Evolutionary conservation across 2,888 invertebrate species (phyloP), one percentile per base, ranked within the genome.

Genomic region (Drosophila dives): DNA sequence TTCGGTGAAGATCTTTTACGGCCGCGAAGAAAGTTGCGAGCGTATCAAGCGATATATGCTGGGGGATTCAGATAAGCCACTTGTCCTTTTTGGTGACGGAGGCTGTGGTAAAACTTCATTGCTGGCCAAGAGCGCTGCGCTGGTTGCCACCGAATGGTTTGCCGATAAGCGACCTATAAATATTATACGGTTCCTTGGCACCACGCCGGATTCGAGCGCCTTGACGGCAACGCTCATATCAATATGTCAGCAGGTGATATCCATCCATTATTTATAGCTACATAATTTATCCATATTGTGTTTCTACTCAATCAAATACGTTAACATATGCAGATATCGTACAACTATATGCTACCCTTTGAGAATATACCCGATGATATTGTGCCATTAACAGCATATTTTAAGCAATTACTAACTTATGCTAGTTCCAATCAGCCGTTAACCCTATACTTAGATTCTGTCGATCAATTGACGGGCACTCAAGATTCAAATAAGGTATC

Each of bases 71-170:
- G 97, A 97, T 90, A 97, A 98, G 91, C 98, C 99, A 1, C 94
- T 99, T 69, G 97, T 99, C 26, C 94, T 99, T 64, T 98, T 98
- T 92, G 99, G 99, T 40, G 98, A 98, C 94, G 95, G 99, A 90
- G 99, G 99, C 49, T 99, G 99, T 91, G 99, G 99, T 0, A 99
- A 99, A 93, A 99, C 99, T 0, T 99, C 99, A 23, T 94, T 99
- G 0, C 94, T 99, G 68, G 97, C 99, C 0, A 98, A 98, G 93
- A 97, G 97, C 72, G 98, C 98, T 0, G 96, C 97, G 32, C 94
- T 97, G 92, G 96, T 96, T 0, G 94, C 95, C 11, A 95, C 94
- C 42, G 95, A 94, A 55, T 97, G 97, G 97, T 96, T 96, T 73
- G 94, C 94, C 26, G 95, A 95, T 0, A 95, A 95, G 1, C 95